These are phyloP conservation scores for Anthopleura sola DNA, from an alignment of 64 coral and sea anemone species.

Conservation along the genomic window DNA sequence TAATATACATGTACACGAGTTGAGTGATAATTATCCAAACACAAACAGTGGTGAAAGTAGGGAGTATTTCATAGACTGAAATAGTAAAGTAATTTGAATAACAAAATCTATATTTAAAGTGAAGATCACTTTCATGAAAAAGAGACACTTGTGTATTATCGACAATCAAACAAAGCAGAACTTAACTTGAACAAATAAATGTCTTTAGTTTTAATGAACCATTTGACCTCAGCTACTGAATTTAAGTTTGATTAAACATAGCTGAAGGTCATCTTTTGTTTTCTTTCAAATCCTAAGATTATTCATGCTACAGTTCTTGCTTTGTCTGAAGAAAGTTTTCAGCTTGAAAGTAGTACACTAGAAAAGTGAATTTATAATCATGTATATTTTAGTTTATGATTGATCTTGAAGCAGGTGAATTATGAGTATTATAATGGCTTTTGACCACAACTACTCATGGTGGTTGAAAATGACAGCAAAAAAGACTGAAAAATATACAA, in stretches of 20 bases:
- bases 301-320: not conserved
- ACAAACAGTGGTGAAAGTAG: not conserved
- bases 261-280: not conserved
- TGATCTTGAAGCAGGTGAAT: not conserved
- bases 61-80: too few relatives aligned
- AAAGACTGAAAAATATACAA: not conserved
- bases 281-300: not conserved
- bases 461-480: not conserved
- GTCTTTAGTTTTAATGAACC: not conserved
- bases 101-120: not conserved
- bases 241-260: not conserved
- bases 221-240: not conserved
- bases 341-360: not conserved
- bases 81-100: not conserved
- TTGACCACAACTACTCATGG: not conserved
- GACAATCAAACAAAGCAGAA: not conserved
- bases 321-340: not conserved
- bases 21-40: not conserved
- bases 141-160: not conserved
- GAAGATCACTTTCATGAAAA: not conserved
- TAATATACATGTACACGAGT: not conserved
- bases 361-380: not conserved
- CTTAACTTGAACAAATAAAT: not conserved
- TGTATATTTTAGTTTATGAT: not conserved
- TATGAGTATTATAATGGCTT: constrained; percentile 2